phyloP scores from a whole-genome alignment of 2,113 vertebrate species.

The Rhombomys opimus region DNA sequence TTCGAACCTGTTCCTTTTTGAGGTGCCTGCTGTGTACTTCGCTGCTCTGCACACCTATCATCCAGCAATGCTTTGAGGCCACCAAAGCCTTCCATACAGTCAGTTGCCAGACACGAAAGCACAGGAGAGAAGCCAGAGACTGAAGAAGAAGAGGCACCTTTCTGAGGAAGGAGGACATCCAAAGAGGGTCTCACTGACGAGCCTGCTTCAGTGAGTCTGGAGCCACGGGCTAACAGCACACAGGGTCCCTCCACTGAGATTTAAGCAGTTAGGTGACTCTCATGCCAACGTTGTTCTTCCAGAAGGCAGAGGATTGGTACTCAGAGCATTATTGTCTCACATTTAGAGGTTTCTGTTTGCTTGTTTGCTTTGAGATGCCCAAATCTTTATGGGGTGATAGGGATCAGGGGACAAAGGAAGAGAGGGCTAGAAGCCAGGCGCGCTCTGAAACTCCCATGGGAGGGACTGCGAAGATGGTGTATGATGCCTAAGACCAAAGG shows the following conservation, averaged over 20 bases:
- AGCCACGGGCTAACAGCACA: neutral
- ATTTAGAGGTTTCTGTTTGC: neutral
- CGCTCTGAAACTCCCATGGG: neutral
- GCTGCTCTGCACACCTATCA: neutral
- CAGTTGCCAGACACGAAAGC: neutral
- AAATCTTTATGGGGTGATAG: neutral
- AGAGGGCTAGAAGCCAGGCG: neutral
- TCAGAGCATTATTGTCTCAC: neutral
- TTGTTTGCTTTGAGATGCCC: neutral
- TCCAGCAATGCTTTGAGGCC: neutral
- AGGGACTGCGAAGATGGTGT: neutral
- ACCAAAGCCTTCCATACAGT: neutral
- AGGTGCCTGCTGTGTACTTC: neutral
- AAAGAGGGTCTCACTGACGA: neutral
- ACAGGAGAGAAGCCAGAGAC: neutral
- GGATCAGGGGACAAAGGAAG: neutral
- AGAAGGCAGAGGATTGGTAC: neutral
- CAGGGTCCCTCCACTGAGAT: too few species aligned
- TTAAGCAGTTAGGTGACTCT: neutral
- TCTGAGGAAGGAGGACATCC: neutral
- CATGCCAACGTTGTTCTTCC: neutral
- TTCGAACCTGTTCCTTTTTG: neutral
- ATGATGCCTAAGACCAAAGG: constrained; percentile 11
- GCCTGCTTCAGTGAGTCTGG: neutral
- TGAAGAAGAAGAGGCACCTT: neutral